A percentile compares a stretch with the other conserved stretches of the same genome.
Conservation (phyloP, 2,113 vertebrate species). For the Recurvirostra avosetta region DNA sequence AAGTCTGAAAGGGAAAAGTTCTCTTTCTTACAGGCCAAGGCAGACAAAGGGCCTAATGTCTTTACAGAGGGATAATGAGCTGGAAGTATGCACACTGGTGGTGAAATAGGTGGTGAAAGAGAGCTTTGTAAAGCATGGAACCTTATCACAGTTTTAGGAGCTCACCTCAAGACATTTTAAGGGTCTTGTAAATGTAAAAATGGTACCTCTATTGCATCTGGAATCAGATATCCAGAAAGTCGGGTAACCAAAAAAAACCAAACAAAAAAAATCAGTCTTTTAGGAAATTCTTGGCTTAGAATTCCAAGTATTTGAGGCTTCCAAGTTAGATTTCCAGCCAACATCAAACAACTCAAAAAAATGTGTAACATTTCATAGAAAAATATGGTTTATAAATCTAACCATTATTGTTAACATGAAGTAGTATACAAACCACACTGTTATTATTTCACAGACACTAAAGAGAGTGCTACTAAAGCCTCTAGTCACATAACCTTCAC, state of each 20-base stretch:
- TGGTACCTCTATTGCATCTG: neutral
- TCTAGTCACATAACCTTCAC: neutral
- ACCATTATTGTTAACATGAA: neutral
- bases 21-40: neutral
- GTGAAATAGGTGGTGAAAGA: neutral
- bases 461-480: neutral
- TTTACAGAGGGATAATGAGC: neutral
- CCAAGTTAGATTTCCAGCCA: neutral
- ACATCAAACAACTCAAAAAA: neutral
- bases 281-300: neutral
- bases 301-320: neutral
- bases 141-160: neutral
- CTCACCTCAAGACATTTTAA: neutral
- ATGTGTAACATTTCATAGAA: accelerated
- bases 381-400: neutral
- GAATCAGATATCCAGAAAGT: accelerated
- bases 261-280: neutral
- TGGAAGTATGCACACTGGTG: neutral
- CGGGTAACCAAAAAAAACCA: neutral
- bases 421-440: neutral
- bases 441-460: neutral
- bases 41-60: neutral
- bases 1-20: neutral
- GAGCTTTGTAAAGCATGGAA: neutral
- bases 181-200: neutral